Base-by-base conservation (phyloP, 2,113 vertebrate genomes). In the Cephalopterus ornatus region DNA sequence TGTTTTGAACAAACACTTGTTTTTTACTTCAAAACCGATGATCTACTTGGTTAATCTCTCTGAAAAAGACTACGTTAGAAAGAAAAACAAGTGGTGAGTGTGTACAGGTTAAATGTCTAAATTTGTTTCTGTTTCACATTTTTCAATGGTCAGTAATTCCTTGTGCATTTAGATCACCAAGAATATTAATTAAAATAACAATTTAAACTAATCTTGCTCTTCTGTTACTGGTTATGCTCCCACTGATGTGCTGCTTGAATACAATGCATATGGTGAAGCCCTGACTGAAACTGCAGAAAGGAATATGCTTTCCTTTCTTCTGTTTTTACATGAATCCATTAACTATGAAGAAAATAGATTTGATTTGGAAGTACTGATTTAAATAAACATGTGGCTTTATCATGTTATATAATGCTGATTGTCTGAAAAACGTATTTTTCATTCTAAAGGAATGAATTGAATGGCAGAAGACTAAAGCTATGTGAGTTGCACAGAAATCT, bases 1-100 rank as follows among this genome's bases (percentile, higher is more conserved):
- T 72, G 99, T 99, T 68, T 97, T 99, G 97, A 99, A 99, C 98
- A 99, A 99, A 97, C 98, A 99, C 97, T 98, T 99, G 97, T 98
- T 99, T 95, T 98, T 99, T 97, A 99, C 99, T 67, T 99, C 99
- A 88, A 99, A 99, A 98, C 99, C 99, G 28, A 99, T 99, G 99
- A 99, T 99, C 93, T 99, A 99, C 95, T 98, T 99, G 98, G 98
- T 99, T 95, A 99, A 99, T 95, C 99, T 99, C 79, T 99, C 99
- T 30, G 99, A 99, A 97, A 98, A 98, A 97, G 99, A 99, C 97
- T 99, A 99, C 98, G 99, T 99, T 95, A 98, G 99, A 89, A 99
- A 99, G 98, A 99, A 99, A 98, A 99, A 99, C 98, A 99, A 99
- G 96, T 99, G 99, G 99, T 99, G 92, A 97, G 99, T 98, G 59